Base-by-base conservation (phyloP, 2,888 invertebrate species). In the Caenorhabditis panamensis region DNA sequence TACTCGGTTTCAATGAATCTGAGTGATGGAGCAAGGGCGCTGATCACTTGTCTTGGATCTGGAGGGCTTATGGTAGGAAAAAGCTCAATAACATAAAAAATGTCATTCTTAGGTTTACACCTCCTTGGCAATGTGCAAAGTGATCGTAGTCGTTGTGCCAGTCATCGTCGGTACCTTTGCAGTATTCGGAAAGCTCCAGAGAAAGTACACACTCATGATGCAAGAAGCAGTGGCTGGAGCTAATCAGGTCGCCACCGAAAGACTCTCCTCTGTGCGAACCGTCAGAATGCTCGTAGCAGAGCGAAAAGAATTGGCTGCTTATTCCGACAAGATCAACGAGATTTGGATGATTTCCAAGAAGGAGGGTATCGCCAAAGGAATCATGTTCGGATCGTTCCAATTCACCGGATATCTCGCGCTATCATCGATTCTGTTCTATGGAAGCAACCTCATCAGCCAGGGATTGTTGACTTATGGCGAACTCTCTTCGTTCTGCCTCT, bases 221-320 rank as follows among this genome's bases (percentile, higher is more conserved):
- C 92, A 94, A 91, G 93, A 93, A 87, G 92, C 93, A 2, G 91
- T 94, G 28, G 94, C 94, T 6, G 91, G 91, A 44, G 92, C 93
- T 3, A 93, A 93, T 82, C 91, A 95, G 93, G 91, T 92, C 2
- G 96, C 96, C 0, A 96, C 97, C 92, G 97, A 97, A 91, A 94
- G 95, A 88, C 95, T 96, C 84, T 94, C 95, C 13, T 97, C 96
- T 91, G 94, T 97, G 82, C 94, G 96, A 90, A 97, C 97, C 2
- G 97, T 98, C 0, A 95, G 96, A 92, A 94, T 95, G 28, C 96
- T 98, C 91, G 95, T 95, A 18, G 95, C 95, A 88, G 97, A 98
- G 91, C 91, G 92, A 9, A 93, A 93, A 73, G 98, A 98, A 92
- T 93, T 94, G 61, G 91, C 93, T 6, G 83, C 84, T 0, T 86